Conservation (phyloP, 2,888 invertebrate genomes). For the Drosophila mimica region DNA sequence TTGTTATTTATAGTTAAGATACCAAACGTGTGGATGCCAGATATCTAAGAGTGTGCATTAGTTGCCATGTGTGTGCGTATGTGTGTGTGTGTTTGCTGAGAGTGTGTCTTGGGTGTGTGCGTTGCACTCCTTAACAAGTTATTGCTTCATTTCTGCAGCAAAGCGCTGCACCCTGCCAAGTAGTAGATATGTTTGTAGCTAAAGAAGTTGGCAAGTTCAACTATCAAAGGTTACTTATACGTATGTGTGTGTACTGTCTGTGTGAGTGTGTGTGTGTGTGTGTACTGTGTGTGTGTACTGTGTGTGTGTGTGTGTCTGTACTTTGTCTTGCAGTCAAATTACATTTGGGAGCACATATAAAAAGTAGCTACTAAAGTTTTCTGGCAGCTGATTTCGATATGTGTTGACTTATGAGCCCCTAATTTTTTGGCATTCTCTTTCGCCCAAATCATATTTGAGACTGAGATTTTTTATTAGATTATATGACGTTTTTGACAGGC, state of each 20-base stretch:
- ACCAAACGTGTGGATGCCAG: conserved; percentile 76
- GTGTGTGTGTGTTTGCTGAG: neutral
- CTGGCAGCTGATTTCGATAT: conserved; percentile 61
- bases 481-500: neutral
- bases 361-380: conserved; percentile 60
- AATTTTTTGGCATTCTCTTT: neutral
- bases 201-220: conserved; percentile 32
- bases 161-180: conserved; percentile 43
- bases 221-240: conserved; percentile 36
- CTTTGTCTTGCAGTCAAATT: conserved; percentile 61
- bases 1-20: conserved; percentile 81
- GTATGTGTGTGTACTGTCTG: neutral
- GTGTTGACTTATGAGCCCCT: neutral
- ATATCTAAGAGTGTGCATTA: conserved; percentile 71
- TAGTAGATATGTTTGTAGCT: neutral
- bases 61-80: conserved; percentile 20
- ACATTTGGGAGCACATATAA: conserved; percentile 56
- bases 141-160: conserved; percentile 75
- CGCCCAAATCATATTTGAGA: conserved; percentile 60
- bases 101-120: conserved; percentile 6
- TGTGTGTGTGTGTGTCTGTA: conserved; percentile 1
- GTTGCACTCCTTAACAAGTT: conserved; percentile 62
- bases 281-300: neutral
- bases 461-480: conserved; percentile 54
- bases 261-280: conserved; percentile 8